Percentiles rank a stretch among this genome's conserved stretches.
phyloP scores from a whole-genome alignment of 2,113 vertebrate genomes.

The Protobothrops mucrosquamatus region DNA sequence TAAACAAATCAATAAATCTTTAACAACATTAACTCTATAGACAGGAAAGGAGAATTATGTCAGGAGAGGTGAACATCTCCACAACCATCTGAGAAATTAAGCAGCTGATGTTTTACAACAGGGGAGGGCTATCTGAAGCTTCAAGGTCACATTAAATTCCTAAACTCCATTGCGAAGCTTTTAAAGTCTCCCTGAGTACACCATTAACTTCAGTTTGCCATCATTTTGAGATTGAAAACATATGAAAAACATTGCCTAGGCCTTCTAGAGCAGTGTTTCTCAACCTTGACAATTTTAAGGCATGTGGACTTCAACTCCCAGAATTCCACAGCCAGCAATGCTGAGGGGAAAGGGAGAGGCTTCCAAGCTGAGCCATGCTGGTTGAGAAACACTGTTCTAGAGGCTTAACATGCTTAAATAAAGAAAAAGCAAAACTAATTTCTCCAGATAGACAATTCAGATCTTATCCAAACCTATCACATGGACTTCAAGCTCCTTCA shows the following conservation, averaged over 20 bases:
- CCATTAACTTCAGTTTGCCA: background rate
- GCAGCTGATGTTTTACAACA: accelerated
- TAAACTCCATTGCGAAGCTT: background rate
- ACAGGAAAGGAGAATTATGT: background rate
- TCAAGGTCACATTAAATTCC: background rate
- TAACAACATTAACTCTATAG: background rate
- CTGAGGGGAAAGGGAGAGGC: too few relatives aligned
- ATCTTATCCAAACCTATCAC: background rate
- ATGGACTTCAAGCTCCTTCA: background rate
- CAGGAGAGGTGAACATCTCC: background rate
- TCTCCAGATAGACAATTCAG: background rate
- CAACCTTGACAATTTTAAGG: too few relatives aligned
- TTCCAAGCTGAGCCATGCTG: too few relatives aligned
- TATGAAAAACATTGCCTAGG: background rate
- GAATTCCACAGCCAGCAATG: too few relatives aligned
- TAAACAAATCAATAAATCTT: background rate
- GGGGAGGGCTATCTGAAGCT: background rate
- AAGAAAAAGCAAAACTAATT: background rate
- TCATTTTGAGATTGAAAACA: background rate
- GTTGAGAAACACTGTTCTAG: too few relatives aligned
- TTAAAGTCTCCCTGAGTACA: background rate
- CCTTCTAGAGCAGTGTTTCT: background rate
- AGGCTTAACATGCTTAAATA: background rate
- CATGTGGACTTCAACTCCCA: too few relatives aligned
- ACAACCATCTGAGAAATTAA: background rate